Percentiles rank a stretch among this genome's conserved stretches.
These are phyloP conservation scores for Porites lobata DNA, from an alignment of 92 coral and sea anemone genomes.

Conservation along the genomic window DNA sequence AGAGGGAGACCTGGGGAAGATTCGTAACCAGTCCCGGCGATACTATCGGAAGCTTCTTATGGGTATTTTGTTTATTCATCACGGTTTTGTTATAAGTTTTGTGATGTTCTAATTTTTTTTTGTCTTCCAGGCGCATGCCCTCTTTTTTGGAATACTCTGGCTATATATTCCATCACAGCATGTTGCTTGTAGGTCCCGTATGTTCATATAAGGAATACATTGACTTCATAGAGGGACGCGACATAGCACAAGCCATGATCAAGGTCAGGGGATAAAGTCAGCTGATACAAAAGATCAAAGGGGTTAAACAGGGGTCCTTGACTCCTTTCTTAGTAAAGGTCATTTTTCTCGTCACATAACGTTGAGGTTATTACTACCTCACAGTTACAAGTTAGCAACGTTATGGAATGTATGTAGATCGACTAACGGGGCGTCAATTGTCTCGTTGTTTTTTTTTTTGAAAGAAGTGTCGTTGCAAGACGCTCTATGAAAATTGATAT, in stretches of 20 bases:
- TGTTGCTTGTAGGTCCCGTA: constrained; percentile 76
- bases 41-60: too few species aligned
- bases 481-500: too few species aligned
- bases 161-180: constrained; percentile 80
- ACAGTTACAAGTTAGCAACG: too few species aligned
- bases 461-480: too few species aligned
- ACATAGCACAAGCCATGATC: constrained; percentile 25
- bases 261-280: not conserved
- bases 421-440: too few species aligned
- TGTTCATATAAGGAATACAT: constrained; percentile 73
- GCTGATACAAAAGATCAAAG: not conserved
- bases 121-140: constrained; percentile 66
- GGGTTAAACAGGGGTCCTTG: not conserved
- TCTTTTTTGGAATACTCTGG: constrained; percentile 69
- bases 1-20: too few species aligned
- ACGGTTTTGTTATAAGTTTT: not conserved
- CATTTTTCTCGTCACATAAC: too few species aligned
- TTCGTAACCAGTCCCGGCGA: too few species aligned
- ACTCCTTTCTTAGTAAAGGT: too few species aligned
- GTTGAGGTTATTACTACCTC: too few species aligned
- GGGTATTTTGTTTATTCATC: not conserved
- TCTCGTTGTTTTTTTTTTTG: too few species aligned
- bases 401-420: too few species aligned
- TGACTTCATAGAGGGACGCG: constrained; percentile 75
- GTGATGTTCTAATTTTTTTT: not conserved